Conservation (phyloP, 2,113 vertebrate species). For the Megaceryle maxima region DNA sequence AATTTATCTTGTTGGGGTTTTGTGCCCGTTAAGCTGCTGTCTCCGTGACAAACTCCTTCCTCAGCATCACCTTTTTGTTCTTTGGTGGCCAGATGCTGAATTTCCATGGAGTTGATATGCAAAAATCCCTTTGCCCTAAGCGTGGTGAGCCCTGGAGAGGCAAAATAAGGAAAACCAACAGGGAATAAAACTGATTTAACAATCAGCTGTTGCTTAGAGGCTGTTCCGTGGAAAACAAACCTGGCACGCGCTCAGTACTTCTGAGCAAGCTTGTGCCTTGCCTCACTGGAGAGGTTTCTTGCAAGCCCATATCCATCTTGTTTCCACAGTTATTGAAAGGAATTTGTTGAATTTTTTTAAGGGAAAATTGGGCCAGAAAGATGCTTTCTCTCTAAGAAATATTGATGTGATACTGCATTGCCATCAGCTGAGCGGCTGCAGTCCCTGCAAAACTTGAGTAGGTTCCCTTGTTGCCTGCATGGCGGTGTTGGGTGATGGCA, state of each 20-base stretch:
- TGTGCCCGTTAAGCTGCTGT: not conserved
- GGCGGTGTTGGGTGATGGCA: too few relatives aligned
- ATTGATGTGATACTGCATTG: too few relatives aligned
- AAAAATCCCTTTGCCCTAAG: not conserved
- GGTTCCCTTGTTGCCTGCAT: too few relatives aligned
- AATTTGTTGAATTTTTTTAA: too few relatives aligned
- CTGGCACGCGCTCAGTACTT: not conserved
- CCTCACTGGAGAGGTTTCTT: too few relatives aligned
- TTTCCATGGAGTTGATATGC: not conserved
- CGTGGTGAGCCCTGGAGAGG: not conserved
- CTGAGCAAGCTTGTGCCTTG: not conserved
- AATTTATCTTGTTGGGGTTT: rapidly evolving
- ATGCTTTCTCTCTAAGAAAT: too few relatives aligned
- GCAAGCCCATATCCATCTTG: too few relatives aligned
- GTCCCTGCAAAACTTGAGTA: too few relatives aligned
- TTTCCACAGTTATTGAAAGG: too few relatives aligned
- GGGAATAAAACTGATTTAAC: not conserved
- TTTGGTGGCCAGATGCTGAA: not conserved
- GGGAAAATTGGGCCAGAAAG: too few relatives aligned
- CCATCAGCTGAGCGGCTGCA: too few relatives aligned
- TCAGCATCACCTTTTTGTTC: not conserved
- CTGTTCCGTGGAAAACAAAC: not conserved
- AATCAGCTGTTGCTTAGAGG: not conserved
- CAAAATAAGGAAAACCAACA: not conserved
- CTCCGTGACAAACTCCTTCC: not conserved